phyloP scores from a whole-genome alignment of 2,797 vertebrate species.

The Leptoclinus maculatus region DNA sequence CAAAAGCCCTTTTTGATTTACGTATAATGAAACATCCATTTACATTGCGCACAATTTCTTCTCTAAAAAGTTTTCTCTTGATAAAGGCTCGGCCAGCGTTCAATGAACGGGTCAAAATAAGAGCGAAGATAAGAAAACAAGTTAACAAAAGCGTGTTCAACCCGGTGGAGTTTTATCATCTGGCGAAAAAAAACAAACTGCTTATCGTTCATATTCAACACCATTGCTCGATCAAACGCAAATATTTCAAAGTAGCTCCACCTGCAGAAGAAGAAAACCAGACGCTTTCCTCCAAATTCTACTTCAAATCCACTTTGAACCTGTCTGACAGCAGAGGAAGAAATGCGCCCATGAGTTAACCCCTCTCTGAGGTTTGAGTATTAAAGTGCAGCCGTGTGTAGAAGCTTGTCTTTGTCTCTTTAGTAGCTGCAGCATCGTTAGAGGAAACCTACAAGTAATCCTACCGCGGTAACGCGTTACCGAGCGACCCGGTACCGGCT shows the following conservation, averaged over 20 bases:
- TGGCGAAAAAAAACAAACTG: no score
- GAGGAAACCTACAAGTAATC: not conserved
- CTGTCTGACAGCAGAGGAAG: not conserved
- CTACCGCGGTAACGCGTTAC: slow-evolving; percentile 33
- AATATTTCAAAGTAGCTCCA: not conserved
- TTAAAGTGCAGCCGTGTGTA: not conserved
- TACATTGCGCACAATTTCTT: not conserved
- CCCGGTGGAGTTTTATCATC: not conserved
- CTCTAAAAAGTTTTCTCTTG: not conserved
- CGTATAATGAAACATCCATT: not conserved
- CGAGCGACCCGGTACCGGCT: slow-evolving; percentile 33
- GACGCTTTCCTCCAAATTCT: not conserved
- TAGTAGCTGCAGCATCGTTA: not conserved
- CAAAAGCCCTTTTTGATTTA: not conserved
- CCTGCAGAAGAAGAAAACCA: not conserved
- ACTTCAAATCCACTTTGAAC: not conserved
- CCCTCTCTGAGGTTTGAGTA: not conserved
- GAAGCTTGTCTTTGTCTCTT: rapidly evolving
- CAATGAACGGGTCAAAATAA: not conserved
- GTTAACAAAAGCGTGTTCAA: not conserved
- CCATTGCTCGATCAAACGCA: not conserved
- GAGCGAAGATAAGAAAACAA: not conserved
- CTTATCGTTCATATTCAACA: not conserved
- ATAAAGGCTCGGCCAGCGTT: not conserved
- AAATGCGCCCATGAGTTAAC: not conserved